These are phyloP conservation scores for Notothenia coriiceps DNA, from an alignment of 2,113 vertebrate species.

Conservation along the genomic window DNA sequence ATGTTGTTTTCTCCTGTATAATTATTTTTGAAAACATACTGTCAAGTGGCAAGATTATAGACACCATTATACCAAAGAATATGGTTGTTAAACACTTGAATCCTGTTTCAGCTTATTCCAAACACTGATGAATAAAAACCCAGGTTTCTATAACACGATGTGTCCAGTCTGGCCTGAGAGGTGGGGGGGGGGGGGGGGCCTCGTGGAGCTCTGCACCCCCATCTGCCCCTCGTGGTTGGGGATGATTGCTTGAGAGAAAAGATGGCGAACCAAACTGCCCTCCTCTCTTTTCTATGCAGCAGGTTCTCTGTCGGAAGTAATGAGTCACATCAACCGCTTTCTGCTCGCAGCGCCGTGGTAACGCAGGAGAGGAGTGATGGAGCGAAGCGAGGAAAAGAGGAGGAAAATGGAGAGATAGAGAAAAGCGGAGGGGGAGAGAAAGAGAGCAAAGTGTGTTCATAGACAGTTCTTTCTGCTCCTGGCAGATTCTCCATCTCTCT, in stretches of 20 bases:
- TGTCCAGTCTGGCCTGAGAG: conserved; percentile 35
- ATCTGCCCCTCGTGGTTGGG: conserved; percentile 71
- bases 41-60: not conserved
- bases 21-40: not conserved
- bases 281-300: conserved; percentile 49
- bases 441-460: conserved; percentile 26
- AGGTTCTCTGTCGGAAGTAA: conserved; percentile 67
- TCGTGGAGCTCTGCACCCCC: conserved; percentile 68
- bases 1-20: not conserved
- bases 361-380: conserved; percentile 33
- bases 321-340: conserved; percentile 61
- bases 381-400: conserved; percentile 11
- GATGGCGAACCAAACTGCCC: conserved; percentile 33
- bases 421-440: not conserved
- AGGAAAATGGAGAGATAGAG: conserved; percentile 8
- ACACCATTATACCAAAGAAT: not conserved
- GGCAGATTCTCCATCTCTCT: conserved; percentile 55
- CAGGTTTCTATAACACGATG: not conserved
- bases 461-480: conserved; percentile 58
- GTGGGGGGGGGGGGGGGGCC: not conserved
- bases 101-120: not conserved
- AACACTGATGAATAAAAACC: conserved; percentile 17
- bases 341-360: conserved; percentile 22
- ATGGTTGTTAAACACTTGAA: not conserved
- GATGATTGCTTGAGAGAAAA: conserved; percentile 48